A percentile compares a stretch with the other conserved stretches of the same genome.
Conservation (phyloP, 2,797 vertebrate genomes). For the Tapera naevia region DNA sequence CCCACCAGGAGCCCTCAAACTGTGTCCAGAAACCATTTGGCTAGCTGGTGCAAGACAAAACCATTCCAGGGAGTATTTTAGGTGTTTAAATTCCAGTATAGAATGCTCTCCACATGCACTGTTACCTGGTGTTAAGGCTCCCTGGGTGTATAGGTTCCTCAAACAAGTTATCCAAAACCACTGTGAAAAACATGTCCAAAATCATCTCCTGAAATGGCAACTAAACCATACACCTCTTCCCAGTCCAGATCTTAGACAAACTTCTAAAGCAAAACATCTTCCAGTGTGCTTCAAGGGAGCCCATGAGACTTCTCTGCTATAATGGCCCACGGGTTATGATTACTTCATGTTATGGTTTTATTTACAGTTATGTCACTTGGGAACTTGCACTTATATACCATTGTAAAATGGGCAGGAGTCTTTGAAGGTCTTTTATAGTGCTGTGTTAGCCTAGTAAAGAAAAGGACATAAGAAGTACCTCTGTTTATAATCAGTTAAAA, state of each 20-base stretch:
- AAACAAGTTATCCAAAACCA: neutral
- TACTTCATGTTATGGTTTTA: neutral
- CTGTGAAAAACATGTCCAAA: neutral
- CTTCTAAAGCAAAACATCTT: neutral
- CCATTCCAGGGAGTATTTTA: neutral
- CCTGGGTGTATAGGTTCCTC: neutral
- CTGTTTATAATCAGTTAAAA: neutral
- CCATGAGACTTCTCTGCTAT: neutral
- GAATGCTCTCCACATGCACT: neutral
- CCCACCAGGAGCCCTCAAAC: neutral
- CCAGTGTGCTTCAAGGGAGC: neutral
- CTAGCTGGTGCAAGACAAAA: neutral
- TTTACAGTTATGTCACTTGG: neutral
- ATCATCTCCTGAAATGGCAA: neutral
- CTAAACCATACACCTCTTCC: neutral
- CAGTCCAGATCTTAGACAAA: neutral
- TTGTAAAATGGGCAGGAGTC: neutral
- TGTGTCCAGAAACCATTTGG: neutral
- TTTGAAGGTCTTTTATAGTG: neutral
- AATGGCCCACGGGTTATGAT: neutral
- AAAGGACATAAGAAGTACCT: neutral
- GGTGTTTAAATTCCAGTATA: neutral
- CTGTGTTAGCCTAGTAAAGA: neutral
- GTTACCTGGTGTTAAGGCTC: neutral
- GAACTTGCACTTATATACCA: neutral